Percentiles rank a stretch among this genome's conserved stretches.
phyloP scores from a whole-genome alignment of 2,113 vertebrate genomes.

The Callipepla californica region DNA sequence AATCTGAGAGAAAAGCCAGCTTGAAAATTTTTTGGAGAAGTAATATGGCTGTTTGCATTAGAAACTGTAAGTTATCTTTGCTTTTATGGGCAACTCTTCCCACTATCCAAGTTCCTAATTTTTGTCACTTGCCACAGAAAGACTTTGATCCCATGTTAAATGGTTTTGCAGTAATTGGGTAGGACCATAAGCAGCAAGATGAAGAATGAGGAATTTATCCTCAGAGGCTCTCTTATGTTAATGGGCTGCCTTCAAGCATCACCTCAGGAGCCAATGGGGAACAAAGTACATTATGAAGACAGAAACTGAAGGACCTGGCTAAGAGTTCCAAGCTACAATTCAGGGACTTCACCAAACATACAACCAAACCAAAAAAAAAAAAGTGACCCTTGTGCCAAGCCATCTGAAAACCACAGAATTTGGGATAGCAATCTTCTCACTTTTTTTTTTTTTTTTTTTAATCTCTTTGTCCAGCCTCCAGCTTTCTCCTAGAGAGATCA shows the following conservation, averaged over 20 bases:
- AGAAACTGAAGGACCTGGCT: slow-evolving; percentile 33
- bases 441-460: neutral
- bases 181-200: neutral
- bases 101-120: neutral
- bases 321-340: neutral
- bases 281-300: slow-evolving; percentile 57
- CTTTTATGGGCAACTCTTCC: neutral
- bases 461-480: slow-evolving; percentile 34
- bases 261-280: slow-evolving; percentile 22
- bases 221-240: slow-evolving; percentile 10
- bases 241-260: slow-evolving; percentile 24
- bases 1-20: neutral
- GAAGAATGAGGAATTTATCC: slow-evolving; percentile 6
- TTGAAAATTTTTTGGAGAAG: neutral
- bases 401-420: slow-evolving; percentile 35
- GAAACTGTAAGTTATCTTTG: slow-evolving; percentile 1
- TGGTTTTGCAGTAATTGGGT: slow-evolving; percentile 6
- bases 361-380: neutral
- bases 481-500: neutral
- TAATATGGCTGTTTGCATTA: neutral
- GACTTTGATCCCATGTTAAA: slow-evolving; percentile 5
- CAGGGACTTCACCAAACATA: slow-evolving; percentile 1
- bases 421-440: neutral
- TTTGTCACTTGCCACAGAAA: slow-evolving; percentile 23
- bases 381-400: slow-evolving; percentile 7